Evolutionary conservation across 2,888 invertebrate species (phyloP), one percentile per base, ranked within the genome.

Genomic region (Encarsia formosa): DNA sequence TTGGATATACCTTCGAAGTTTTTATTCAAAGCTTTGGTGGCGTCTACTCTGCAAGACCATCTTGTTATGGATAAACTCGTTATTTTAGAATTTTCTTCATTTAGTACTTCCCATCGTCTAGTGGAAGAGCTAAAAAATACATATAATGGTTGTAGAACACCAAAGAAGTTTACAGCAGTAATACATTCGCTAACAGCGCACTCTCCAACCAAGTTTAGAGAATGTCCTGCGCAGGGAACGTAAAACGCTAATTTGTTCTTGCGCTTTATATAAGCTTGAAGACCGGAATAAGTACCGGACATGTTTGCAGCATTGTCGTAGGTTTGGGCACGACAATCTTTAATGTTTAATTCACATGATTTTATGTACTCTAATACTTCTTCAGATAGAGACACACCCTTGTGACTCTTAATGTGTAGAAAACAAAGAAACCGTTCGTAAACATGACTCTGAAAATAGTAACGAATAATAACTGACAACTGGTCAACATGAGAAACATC

Each of bases 181-280:
- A 51, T 26, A 49, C 60, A 61, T 47, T 54, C 60, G 26, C 63
- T 60, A 45, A 59, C 61, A 54, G 56, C 58, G 38, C 47, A 50
- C 37, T 48, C 52, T 23, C 47, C 56, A 18, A 60, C 59, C 46
- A 62, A 48, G 56, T 64, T 62, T 45, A 60, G 40, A 31, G 62
- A 61, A 56, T 61, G 61, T 9, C 59, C 60, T 40, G 57, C 41
- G 52, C 61, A 61, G 32, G 61, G 61, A 34, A 61, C 52, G 49
- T 53, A 61, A 48, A 52, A 39, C 18, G 58, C 59, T 35, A 51
- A 54, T 39, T 54, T 39, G 47, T 54, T 50, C 16, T 47, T 42
- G 47, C 49, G 47, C 54, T 57, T 60, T 34, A 63, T 56, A 49
- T 50, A 46, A 13, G 55, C 52, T 57, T 61, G 58, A 23, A 62